Evolutionary conservation across 2,113 vertebrate genomes (phyloP).

Genomic region (Aldabrachelys gigantea): DNA sequence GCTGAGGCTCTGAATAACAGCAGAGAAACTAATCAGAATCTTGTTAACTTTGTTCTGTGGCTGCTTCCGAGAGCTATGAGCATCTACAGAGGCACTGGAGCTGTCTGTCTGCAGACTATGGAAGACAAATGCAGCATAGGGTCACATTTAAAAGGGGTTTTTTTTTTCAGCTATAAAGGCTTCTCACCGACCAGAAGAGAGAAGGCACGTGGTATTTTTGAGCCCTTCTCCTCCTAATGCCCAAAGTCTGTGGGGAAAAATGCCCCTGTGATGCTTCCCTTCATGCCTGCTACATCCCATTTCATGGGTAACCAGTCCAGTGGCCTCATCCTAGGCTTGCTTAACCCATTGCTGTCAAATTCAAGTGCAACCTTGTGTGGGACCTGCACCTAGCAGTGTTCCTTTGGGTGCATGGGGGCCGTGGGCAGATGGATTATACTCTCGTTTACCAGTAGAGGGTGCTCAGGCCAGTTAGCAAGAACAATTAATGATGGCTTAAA

Average conservation of each 20-base stretch:
- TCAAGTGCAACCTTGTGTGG: neutral
- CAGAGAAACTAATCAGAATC: neutral
- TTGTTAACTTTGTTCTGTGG: neutral
- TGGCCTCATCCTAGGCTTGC: neutral
- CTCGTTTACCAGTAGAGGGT: neutral
- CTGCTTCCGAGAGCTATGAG: neutral
- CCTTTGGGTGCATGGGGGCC: neutral
- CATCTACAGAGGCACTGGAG: neutral
- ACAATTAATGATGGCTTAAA: neutral
- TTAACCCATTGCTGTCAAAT: neutral
- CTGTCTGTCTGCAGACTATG: neutral
- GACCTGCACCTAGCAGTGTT: neutral
- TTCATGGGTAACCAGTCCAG: neutral
- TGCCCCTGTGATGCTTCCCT: neutral
- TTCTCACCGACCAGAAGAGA: neutral
- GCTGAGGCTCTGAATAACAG: neutral
- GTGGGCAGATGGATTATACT: neutral
- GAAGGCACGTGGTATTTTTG: neutral
- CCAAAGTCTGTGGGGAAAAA: neutral
- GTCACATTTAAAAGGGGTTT: accelerated
- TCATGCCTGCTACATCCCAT: neutral
- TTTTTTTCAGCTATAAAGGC: neutral
- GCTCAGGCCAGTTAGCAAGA: neutral
- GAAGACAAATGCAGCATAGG: neutral
- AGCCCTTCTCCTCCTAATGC: neutral